A percentile compares a stretch with the other conserved stretches of the same genome.
Conservation (phyloP, 2,113 vertebrate species). For the Maccullochella peelii region DNA sequence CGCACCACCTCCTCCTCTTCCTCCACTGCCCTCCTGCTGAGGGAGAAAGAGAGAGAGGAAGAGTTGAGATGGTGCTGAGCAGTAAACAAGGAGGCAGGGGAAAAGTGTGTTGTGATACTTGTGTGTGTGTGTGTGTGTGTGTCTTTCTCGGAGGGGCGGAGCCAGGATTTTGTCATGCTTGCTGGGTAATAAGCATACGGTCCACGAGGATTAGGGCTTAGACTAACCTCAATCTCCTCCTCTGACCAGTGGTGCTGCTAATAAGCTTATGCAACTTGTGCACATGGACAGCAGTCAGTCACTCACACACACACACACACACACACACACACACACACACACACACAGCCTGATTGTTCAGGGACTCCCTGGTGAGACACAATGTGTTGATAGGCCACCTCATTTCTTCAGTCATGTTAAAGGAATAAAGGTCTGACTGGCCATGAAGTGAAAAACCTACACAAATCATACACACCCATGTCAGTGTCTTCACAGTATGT, state of each 20-base stretch:
- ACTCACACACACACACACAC: conserved; percentile 1
- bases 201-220: conserved; percentile 76
- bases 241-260: conserved; percentile 67
- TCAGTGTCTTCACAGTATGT: neutral
- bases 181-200: conserved; percentile 71
- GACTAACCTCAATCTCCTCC: conserved; percentile 79
- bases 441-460: conserved; percentile 3
- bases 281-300: conserved; percentile 60
- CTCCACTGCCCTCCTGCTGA: conserved; percentile 39
- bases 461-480: neutral
- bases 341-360: conserved; percentile 10
- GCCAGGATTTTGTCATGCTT: conserved; percentile 54
- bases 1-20: conserved; percentile 7
- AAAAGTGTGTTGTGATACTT: neutral
- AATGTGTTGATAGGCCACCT: conserved; percentile 15
- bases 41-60: conserved; percentile 33
- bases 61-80: conserved; percentile 55
- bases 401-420: conserved; percentile 22
- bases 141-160: conserved; percentile 45
- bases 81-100: conserved; percentile 48
- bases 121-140: conserved; percentile 9
- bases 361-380: conserved; percentile 5
- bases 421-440: neutral
- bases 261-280: conserved; percentile 77
- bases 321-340: conserved; percentile 39